Conservation (phyloP, 2,888 invertebrate species). For the Halocaridina rubra region DNA sequence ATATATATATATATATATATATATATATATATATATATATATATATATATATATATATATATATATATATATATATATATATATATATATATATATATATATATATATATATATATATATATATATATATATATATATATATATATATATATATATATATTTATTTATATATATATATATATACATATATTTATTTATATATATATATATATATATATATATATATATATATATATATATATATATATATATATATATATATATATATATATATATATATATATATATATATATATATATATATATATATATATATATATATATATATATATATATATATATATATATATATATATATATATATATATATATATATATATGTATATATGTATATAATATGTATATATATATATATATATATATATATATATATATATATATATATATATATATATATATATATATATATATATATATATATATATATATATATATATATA, state of each 20-base stretch:
- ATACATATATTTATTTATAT: background rate
- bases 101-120: background rate
- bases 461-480: slow-evolving; percentile 26
- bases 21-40: slow-evolving; percentile 8
- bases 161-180: background rate
- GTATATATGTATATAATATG: background rate
- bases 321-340: background rate
- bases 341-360: background rate
- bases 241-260: background rate
- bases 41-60: slow-evolving; percentile 1
- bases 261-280: background rate
- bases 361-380: background rate
- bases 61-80: background rate
- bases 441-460: slow-evolving; percentile 21
- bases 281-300: background rate
- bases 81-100: background rate
- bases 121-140: background rate
- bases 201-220: background rate
- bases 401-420: background rate
- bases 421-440: background rate
- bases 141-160: background rate
- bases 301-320: background rate
- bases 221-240: background rate
- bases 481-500: slow-evolving; percentile 17
- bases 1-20: slow-evolving; percentile 4